A percentile compares a stretch with the other conserved stretches of the same genome.
Conservation (phyloP, 2,113 vertebrate genomes). For the Numida meleagris region DNA sequence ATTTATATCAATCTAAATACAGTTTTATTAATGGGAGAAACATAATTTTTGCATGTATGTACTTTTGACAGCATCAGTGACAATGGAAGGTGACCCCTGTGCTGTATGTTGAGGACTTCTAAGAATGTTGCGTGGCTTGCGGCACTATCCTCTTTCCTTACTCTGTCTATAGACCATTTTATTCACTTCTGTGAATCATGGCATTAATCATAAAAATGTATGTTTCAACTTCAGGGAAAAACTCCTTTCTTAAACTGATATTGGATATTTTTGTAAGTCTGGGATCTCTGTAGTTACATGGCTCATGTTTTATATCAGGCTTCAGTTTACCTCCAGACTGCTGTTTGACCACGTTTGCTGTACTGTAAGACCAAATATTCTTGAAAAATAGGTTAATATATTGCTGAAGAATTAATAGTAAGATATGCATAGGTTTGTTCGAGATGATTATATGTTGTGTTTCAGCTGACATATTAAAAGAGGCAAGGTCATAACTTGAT, state of each 20-base stretch:
- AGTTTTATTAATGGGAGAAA: neutral
- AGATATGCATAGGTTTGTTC: neutral
- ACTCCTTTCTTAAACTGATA: neutral
- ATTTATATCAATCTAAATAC: neutral
- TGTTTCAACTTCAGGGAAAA: neutral
- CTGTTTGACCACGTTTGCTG: neutral
- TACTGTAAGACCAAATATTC: neutral
- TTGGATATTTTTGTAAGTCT: neutral
- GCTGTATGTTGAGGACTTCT: neutral
- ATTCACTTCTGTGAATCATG: neutral
- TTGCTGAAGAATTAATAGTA: neutral
- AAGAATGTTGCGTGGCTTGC: neutral
- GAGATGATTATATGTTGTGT: neutral
- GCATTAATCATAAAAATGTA: neutral
- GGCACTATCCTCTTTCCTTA: neutral
- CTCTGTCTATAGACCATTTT: accelerated
- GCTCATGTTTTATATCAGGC: neutral
- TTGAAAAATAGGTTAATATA: neutral
- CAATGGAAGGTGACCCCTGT: neutral
- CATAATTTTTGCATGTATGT: neutral
- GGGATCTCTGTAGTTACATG: neutral
- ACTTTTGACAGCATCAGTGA: neutral
- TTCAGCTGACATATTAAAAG: neutral
- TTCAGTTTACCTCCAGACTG: neutral
- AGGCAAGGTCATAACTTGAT: neutral